Evolutionary conservation across 1,140 invertebrate species (phyloP).

Genomic region (Maniola jurtina): DNA sequence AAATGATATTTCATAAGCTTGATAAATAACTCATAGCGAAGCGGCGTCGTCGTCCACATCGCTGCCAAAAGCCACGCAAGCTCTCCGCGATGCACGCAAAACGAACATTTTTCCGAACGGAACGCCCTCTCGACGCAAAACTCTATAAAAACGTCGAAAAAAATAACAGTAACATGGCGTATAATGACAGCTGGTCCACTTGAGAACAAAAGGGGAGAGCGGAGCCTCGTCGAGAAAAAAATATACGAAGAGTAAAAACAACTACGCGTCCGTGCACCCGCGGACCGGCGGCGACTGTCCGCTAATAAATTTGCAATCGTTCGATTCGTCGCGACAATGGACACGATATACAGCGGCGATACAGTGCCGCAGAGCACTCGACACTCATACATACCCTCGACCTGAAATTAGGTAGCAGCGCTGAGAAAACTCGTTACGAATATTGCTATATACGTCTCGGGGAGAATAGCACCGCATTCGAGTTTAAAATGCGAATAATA

Average conservation of each 20-base stretch:
- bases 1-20: conserved; percentile 47
- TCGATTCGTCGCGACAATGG: conserved; percentile 47
- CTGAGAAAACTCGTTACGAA: conserved; percentile 76
- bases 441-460: conserved; percentile 75
- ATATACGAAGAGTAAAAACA: conserved; percentile 76
- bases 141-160: conserved; percentile 79
- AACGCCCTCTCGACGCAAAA: conserved; percentile 75
- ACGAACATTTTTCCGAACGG: conserved; percentile 77
- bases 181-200: conserved; percentile 80
- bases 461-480: conserved; percentile 73
- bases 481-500: conserved; percentile 78
- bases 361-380: conserved; percentile 38
- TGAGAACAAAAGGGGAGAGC: conserved; percentile 78
- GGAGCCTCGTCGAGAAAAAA: conserved; percentile 76
- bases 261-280: conserved; percentile 64
- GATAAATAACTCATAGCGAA: conserved; percentile 72
- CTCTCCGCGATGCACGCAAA: conserved; percentile 74
- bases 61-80: conserved; percentile 72
- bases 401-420: conserved; percentile 73
- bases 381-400: conserved; percentile 49
- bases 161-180: conserved; percentile 79
- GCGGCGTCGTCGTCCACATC: conserved; percentile 59
- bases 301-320: conserved; percentile 76
- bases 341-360: conserved; percentile 11
- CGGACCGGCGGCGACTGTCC: conserved; percentile 57